Evolutionary conservation across 2,888 invertebrate genomes (phyloP).

Genomic region (Corythucha ciliata): DNA sequence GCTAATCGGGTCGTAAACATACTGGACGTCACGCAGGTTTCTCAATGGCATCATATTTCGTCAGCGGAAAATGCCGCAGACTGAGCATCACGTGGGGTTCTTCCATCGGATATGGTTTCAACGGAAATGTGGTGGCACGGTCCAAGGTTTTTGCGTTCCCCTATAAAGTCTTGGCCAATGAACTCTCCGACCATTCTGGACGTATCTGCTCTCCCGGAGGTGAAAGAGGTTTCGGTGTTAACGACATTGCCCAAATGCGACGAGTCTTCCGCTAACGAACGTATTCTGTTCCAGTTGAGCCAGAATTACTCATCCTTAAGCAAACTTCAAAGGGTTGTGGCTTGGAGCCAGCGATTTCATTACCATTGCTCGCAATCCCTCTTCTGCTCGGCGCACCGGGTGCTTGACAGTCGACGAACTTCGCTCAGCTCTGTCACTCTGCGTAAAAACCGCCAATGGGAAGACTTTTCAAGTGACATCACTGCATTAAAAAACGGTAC

Average conservation of each 20-base stretch:
- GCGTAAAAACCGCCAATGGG: too few relatives aligned
- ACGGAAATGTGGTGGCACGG: constrained; percentile 23
- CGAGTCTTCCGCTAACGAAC: too few relatives aligned
- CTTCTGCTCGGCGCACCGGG: too few relatives aligned
- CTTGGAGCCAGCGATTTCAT: neutral
- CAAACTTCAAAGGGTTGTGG: neutral
- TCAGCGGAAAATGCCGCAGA: constrained; percentile 24
- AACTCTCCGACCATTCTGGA: neutral
- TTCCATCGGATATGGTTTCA: constrained; percentile 9
- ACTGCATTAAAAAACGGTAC: too few relatives aligned
- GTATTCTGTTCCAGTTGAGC: neutral
- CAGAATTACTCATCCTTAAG: neutral
- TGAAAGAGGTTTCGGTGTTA: neutral
- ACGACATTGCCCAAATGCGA: too few relatives aligned
- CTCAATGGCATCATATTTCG: constrained; percentile 20
- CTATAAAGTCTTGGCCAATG: neutral
- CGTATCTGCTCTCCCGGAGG: neutral
- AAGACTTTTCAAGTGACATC: too few relatives aligned
- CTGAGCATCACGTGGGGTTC: constrained; percentile 20
- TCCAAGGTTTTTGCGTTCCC: constrained; percentile 12
- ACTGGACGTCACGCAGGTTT: neutral
- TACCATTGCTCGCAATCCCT: too few relatives aligned
- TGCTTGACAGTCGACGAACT: too few relatives aligned
- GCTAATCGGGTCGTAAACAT: constrained; percentile 23
- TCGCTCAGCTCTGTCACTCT: too few relatives aligned